phyloP scores from a whole-genome alignment of 1,140 invertebrate genomes.

The Brachionus rubens region DNA sequence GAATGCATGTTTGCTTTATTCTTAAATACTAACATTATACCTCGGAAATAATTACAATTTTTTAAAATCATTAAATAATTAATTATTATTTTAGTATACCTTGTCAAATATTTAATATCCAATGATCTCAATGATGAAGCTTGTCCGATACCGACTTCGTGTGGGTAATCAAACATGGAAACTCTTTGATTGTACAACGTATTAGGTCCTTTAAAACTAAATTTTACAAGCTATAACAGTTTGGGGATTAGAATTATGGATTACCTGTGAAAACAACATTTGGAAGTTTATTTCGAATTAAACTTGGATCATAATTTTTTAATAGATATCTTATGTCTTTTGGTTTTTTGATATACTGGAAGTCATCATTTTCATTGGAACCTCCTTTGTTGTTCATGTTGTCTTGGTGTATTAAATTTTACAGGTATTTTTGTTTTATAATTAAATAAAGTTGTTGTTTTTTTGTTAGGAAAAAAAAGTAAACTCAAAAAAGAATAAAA shows the following conservation, averaged over 20 bases:
- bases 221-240: background rate
- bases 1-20: too few relatives aligned
- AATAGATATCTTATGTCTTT: constrained; percentile 10
- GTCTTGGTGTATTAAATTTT: constrained; percentile 17
- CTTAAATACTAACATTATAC: too few relatives aligned
- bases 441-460: background rate
- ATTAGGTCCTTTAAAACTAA: constrained; percentile 15
- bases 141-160: constrained; percentile 31
- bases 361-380: constrained; percentile 31
- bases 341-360: background rate
- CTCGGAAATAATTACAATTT: background rate
- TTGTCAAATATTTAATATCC: constrained; percentile 37
- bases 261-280: constrained; percentile 35
- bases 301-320: constrained; percentile 22
- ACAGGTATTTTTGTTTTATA: constrained; percentile 13
- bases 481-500: background rate
- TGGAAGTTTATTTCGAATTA: constrained; percentile 16
- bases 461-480: background rate
- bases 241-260: background rate
- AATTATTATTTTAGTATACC: too few relatives aligned
- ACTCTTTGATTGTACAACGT: constrained; percentile 32
- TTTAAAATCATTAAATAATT: too few relatives aligned
- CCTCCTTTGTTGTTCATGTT: background rate
- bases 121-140: constrained; percentile 21
- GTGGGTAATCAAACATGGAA: constrained; percentile 8